Percentiles rank a stretch among this genome's conserved stretches.
These are phyloP conservation scores for Lethrus apterus DNA, from an alignment of 1,140 invertebrate genomes.

Conservation along the genomic window DNA sequence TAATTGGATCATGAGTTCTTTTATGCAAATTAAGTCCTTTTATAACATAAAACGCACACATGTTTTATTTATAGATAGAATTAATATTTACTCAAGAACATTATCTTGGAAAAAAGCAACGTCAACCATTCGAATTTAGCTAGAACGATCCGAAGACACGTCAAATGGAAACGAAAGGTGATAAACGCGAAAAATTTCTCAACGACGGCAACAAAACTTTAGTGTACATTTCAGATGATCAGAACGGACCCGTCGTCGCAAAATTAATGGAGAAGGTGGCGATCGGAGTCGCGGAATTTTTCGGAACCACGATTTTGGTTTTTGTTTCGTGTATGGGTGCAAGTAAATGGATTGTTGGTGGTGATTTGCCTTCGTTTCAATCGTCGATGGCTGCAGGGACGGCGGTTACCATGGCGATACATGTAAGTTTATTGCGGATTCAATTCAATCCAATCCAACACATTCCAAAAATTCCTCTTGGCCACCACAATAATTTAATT, in stretches of 20 bases:
- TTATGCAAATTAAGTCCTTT: no score
- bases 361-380: conserved; percentile 23
- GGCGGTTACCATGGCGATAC: conserved; percentile 29
- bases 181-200: background rate
- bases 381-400: conserved; percentile 27
- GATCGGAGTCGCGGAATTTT: conserved; percentile 35
- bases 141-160: background rate
- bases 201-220: background rate
- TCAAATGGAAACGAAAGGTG: conserved; percentile 1
- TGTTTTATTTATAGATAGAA: no score
- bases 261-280: conserved; percentile 17
- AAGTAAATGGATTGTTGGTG: conserved; percentile 21
- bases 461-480: no score
- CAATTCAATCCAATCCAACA: no score
- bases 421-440: conserved; percentile 21
- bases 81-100: no score
- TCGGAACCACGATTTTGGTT: conserved; percentile 38
- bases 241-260: background rate
- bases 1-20: no score
- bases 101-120: background rate
- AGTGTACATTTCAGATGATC: conserved; percentile 9
- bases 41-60: no score
- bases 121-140: background rate
- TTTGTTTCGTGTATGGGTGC: conserved; percentile 33
- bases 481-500: no score